A percentile compares a stretch with the other conserved stretches of the same genome.
These are phyloP conservation scores for Rousettus leschenaultii DNA, from an alignment of 2,113 vertebrate genomes.

Conservation along the genomic window DNA sequence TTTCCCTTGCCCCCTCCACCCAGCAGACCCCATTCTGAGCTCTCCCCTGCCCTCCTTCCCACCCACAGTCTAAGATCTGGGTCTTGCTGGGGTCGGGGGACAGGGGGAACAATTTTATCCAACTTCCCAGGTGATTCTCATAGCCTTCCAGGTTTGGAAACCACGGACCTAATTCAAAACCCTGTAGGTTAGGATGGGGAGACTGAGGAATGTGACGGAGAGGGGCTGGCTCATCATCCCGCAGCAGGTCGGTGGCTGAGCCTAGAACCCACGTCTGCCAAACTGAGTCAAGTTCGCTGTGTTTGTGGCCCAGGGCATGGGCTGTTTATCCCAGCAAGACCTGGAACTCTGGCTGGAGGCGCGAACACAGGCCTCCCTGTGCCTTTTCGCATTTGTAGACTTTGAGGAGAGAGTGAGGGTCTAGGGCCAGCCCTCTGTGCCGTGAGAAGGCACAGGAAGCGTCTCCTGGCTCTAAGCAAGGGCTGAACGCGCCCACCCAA, in stretches of 20 bases:
- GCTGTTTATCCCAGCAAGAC: not conserved
- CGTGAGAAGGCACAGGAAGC: not conserved
- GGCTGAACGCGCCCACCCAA: not conserved
- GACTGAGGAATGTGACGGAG: not conserved
- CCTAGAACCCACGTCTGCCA: not conserved
- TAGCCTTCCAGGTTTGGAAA: not conserved
- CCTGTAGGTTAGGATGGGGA: not conserved
- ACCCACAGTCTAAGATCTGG: not conserved
- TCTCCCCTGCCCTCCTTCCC: not conserved
- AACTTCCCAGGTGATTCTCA: not conserved
- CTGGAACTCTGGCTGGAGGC: too few relatives aligned
- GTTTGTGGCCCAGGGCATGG: not conserved
- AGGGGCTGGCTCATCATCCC: rapidly evolving
- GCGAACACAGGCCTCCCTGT: not conserved
- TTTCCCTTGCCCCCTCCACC: too few relatives aligned
- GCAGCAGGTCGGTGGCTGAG: not conserved
- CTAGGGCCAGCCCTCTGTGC: not conserved
- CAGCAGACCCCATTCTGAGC: not conserved
- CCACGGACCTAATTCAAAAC: not conserved
- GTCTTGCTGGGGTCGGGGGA: not conserved
- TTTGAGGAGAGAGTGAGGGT: not conserved
- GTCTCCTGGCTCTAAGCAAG: not conserved
- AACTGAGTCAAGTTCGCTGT: rapidly evolving
- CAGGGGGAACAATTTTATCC: not conserved
- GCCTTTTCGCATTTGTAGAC: not conserved